Conservation (phyloP, 2,888 invertebrate genomes). For the Nycteola revayana region DNA sequence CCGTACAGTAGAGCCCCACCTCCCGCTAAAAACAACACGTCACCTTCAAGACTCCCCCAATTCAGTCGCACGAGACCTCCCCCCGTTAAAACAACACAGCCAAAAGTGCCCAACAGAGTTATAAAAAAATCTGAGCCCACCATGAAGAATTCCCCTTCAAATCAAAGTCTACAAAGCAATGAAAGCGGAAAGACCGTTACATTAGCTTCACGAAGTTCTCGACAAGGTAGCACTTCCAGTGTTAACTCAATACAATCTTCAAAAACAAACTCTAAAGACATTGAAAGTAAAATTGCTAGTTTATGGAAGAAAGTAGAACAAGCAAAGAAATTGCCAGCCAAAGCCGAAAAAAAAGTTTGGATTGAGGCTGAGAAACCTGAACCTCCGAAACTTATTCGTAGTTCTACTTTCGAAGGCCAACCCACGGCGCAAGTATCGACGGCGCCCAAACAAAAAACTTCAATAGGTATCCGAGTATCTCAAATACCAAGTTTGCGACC, state of each 20-base stretch:
- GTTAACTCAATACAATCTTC: constrained; percentile 84
- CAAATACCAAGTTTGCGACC: constrained; percentile 70
- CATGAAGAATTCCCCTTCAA: constrained; percentile 78
- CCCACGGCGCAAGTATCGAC: constrained; percentile 59
- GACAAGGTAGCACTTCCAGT: constrained; percentile 77
- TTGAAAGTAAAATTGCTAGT: constrained; percentile 90
- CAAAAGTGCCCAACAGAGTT: constrained; percentile 43
- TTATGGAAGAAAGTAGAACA: constrained; percentile 91
- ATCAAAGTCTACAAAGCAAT: constrained; percentile 80
- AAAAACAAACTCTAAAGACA: constrained; percentile 81
- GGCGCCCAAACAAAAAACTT: constrained; percentile 72
- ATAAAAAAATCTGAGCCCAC: constrained; percentile 46
- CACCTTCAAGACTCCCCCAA: constrained; percentile 70
- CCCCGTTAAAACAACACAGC: constrained; percentile 43
- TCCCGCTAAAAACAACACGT: constrained; percentile 61
- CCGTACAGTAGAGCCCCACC: constrained; percentile 46
- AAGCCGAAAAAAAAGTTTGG: constrained; percentile 84
- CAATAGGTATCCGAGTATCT: constrained; percentile 69
- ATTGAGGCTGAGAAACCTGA: constrained; percentile 70
- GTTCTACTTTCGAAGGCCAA: constrained; percentile 85
- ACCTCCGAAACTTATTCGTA: constrained; percentile 77
- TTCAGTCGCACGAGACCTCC: constrained; percentile 50
- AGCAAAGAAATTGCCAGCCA: constrained; percentile 81
- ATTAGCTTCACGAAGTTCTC: constrained; percentile 54
- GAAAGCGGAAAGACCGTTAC: constrained; percentile 73